Conservation (phyloP, 2,888 invertebrate species). For the Himalopsyche tibetana region DNA sequence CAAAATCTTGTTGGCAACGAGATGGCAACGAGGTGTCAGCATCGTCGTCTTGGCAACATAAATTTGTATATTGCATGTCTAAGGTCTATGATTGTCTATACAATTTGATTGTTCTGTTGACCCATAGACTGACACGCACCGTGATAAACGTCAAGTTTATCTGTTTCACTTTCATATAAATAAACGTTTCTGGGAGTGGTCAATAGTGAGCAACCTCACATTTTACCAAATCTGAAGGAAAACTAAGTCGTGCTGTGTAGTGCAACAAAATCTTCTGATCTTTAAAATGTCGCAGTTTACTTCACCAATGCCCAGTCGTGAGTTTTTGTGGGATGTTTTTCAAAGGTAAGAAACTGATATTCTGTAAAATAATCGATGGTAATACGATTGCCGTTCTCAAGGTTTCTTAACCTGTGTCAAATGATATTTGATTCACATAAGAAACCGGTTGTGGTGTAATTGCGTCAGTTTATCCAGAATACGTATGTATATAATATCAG, state of each 20-base stretch:
- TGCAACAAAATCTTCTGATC: neutral
- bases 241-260: neutral
- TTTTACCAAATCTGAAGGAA: neutral
- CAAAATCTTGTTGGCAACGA: no score
- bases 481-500: neutral
- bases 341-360: slow-evolving; percentile 78
- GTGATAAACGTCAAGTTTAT: slow-evolving; percentile 10
- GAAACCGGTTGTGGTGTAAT: neutral
- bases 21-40: no score
- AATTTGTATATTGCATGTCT: no score
- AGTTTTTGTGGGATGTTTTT: slow-evolving; percentile 89
- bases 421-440: neutral
- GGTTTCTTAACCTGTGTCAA: no score
- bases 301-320: slow-evolving; percentile 84
- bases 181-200: slow-evolving; percentile 33
- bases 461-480: neutral
- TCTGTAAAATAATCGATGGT: neutral
- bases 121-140: slow-evolving; percentile 2
- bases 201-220: neutral
- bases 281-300: slow-evolving; percentile 74
- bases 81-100: no score
- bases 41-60: no score
- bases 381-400: neutral
- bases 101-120: neutral
- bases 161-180: slow-evolving; percentile 1